Base-by-base conservation (phyloP, 1,140 invertebrate genomes). In the Drosophila virilis region DNA sequence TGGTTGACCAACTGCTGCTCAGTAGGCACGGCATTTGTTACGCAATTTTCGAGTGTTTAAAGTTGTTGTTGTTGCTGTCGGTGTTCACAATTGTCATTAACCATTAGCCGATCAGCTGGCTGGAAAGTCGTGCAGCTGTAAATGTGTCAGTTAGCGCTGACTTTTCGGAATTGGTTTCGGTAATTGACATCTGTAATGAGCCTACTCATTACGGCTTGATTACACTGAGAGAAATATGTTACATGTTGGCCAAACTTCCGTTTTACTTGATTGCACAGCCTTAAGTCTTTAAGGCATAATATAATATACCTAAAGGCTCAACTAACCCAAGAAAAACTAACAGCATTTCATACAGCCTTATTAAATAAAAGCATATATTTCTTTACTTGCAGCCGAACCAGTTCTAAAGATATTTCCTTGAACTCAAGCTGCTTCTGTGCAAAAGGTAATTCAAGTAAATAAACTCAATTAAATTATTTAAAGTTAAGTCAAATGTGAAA, bases 21-120 rank as follows among this genome's bases (percentile, higher is more conserved):
- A 40, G 37, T 58, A 45, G 22, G 5, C 4, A 15, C 28, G 32
- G 52, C 28, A 28, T 54, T 59, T 40, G 54, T 74, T 74, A 62
- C 71, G 50, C 38, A 69, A 74, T 69, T 69, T 50, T 15, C 58
- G 51, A 52, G 46, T 42, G 43, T 46, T 57, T 45, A 9, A 17
- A 17, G 12, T 52, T 32, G 54, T 43, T 74, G 9, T 33, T 45
- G 46, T 35, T 46, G 35, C 42, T 40, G 35, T 50, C 22, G 46
- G 22, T 42, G 40, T 35, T 55, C 13, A 42, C 52, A 61, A 54
- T 70, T 70, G 66, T 74, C 67, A 61, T 74, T 74, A 64, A 64
- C 66, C 72, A 74, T 74, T 74, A 70, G 42, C 17, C 67, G 65
- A 74, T 68, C 65, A 69, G 57, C 57, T 60, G 40, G 57, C 42